A percentile compares a stretch with the other conserved stretches of the same genome.
Conservation (phyloP, 2,113 vertebrate species). For the Ciconia stormi region DNA sequence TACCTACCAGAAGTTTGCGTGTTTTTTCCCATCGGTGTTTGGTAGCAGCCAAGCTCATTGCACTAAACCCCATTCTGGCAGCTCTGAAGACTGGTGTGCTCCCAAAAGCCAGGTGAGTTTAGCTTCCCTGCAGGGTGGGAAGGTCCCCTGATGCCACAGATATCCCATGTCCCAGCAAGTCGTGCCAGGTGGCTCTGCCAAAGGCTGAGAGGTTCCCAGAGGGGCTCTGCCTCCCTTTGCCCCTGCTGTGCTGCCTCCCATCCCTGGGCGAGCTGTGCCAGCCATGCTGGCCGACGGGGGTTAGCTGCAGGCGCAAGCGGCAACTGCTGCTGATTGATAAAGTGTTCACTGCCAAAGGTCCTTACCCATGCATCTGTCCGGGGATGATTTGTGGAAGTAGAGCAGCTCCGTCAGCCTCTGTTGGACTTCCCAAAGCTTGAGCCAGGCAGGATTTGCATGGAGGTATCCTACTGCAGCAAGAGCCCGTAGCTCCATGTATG, state of each 20-base stretch:
- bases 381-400: neutral
- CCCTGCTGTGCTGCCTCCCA: neutral
- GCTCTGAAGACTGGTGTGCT: neutral
- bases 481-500: accelerated
- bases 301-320: neutral
- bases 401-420: neutral
- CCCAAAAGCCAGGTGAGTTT: neutral
- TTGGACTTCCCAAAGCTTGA: neutral
- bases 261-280: accelerated
- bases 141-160: neutral
- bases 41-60: neutral
- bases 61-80: neutral
- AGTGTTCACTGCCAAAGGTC: neutral
- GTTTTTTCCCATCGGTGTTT: neutral
- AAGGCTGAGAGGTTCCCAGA: neutral
- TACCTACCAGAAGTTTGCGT: neutral
- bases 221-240: accelerated
- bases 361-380: accelerated
- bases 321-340: neutral
- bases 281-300: accelerated
- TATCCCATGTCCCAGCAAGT: accelerated
- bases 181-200: neutral
- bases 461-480: neutral
- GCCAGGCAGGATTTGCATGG: neutral
- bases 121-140: neutral